Base-by-base conservation (phyloP, 2,797 vertebrate species). In the Pipistrellus kuhlii region DNA sequence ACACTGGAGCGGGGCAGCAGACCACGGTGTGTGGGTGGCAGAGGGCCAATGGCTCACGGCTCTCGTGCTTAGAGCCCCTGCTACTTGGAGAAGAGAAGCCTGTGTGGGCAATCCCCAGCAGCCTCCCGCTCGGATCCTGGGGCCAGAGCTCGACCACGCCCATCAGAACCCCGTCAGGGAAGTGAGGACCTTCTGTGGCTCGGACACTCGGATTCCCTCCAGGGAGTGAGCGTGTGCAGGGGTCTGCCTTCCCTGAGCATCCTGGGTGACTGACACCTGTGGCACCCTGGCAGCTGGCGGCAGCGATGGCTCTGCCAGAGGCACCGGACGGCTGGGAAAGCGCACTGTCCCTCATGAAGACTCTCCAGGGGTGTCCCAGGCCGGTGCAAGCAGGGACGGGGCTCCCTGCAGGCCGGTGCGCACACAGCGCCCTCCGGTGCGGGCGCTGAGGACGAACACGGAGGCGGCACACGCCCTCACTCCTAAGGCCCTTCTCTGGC, bases 361-460 rank as follows among this genome's bases (percentile, higher is more conserved):
- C 32, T 10, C 23, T 38, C 21, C 0, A 25, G 20, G 51, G 41
- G 17, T 55, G 69, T 78, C 51, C 38, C 71, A n/a, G 17, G 23
- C 14, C 13, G 27, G 81, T 1, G 1, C 15, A 38, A 17, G 15
- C 32, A 59, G 0, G 18, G 2, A 48, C 8, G 27, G 68, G 18
- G 48, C 30, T n/a, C 32, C 21, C 18, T 64, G 44, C n/a, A 10
- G 59, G n/a, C 77, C 4, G 25, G 11, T 5, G 55, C 55, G 69
- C 46, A 53, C 13, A 53, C 10, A 62, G 14, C 30, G 25, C 62
- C 14, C n/a, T 64, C n/a, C 13, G 17, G 1, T 69, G 30, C 38
- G 27, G 27, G 6, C 51, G 23, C 69, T 23, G 11, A 35, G 27
- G 53, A 8, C 30, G 4, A 68, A 62, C 38, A 46, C 51, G 17